phyloP scores from a whole-genome alignment of 2,888 invertebrate species.

The Eustalomyia histrio region DNA sequence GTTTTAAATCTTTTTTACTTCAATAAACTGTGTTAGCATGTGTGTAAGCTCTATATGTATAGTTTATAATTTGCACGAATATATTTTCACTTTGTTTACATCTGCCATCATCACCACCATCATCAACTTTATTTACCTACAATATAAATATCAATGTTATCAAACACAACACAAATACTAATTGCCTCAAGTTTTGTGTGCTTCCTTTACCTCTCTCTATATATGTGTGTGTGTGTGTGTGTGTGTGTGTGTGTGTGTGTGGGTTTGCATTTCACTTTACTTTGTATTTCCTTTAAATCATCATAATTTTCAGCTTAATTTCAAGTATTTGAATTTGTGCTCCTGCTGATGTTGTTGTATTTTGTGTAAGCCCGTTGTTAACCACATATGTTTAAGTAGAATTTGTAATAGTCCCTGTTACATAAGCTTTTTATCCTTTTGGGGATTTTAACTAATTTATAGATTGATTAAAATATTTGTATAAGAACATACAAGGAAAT shows the following conservation, averaged over 20 bases:
- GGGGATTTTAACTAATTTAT: conserved; percentile 52
- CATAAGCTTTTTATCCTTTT: conserved; percentile 25
- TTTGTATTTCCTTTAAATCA: not conserved
- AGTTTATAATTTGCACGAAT: not conserved
- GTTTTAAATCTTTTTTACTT: conserved; percentile 18
- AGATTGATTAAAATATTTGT: conserved; percentile 46
- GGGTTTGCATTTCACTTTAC: not conserved
- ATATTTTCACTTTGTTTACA: not conserved
- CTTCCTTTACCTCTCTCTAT: not conserved
- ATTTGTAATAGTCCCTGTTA: conserved; percentile 15
- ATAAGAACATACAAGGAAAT: not conserved
- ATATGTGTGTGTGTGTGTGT: not conserved
- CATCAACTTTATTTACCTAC: not conserved
- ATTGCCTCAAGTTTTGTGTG: conserved; percentile 20
- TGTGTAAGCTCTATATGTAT: conserved; percentile 15
- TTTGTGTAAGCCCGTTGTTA: not conserved
- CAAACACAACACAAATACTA: conserved; percentile 6
- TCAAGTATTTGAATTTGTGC: not conserved
- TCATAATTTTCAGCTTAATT: not conserved
- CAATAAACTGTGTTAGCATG: no score
- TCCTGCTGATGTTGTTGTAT: not conserved
- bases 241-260: not conserved
- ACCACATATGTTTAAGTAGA: not conserved
- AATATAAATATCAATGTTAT: not conserved
- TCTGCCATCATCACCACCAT: not conserved